Conservation (phyloP, 2,113 vertebrate genomes). For the Riparia riparia region DNA sequence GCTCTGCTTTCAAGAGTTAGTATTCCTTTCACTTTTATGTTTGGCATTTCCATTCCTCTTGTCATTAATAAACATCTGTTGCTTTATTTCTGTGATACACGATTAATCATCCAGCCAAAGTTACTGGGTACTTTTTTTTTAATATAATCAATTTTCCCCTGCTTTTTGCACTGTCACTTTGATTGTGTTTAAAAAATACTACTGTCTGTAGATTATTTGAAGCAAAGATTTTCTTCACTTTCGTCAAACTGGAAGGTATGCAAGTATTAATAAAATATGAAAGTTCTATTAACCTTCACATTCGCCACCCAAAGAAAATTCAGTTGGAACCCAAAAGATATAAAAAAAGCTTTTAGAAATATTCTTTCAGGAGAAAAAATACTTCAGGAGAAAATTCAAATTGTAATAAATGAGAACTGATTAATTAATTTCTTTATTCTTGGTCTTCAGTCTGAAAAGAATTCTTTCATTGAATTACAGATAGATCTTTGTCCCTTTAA, state of each 20-base stretch:
- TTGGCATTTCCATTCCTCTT: neutral
- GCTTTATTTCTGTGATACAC: neutral
- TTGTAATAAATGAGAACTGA: neutral
- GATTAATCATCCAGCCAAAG: constrained; percentile 18
- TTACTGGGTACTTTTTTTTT: neutral
- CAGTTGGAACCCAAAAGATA: neutral
- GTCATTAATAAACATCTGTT: constrained; percentile 37
- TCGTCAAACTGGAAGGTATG: neutral
- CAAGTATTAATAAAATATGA: neutral
- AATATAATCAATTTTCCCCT: neutral
- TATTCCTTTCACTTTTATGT: constrained; percentile 17
- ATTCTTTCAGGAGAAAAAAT: neutral
- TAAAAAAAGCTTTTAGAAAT: neutral
- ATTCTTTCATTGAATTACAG: neutral
- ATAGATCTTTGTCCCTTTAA: neutral
- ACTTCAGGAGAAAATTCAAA: neutral
- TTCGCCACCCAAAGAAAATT: neutral
- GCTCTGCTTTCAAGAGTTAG: constrained; percentile 1
- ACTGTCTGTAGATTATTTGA: neutral
- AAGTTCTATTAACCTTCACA: neutral
- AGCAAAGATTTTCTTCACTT: neutral
- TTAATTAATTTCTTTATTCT: neutral
- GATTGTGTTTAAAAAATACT: neutral
- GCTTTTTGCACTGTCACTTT: neutral
- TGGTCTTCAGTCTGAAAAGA: neutral